These are phyloP conservation scores for Amblyraja radiata DNA, from an alignment of 2,797 vertebrate genomes.

Conservation along the genomic window DNA sequence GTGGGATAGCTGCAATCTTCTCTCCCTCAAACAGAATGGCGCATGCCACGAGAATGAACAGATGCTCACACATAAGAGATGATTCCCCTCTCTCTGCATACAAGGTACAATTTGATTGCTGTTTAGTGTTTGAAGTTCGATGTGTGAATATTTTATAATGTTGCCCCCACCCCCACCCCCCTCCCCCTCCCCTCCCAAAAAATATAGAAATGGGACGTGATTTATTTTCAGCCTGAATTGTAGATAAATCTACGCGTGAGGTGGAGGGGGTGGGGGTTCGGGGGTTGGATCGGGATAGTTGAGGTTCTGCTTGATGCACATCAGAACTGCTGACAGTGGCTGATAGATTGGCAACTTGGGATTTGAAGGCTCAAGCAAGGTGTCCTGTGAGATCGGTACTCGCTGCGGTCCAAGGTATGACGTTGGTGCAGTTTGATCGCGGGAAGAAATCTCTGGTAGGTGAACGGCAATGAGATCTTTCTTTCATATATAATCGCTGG, in stretches of 20 bases:
- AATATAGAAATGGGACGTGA: neutral
- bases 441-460: neutral
- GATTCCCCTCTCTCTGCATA: slow-evolving; percentile 36
- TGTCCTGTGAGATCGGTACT: neutral
- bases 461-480: neutral
- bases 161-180: neutral
- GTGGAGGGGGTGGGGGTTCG: neutral
- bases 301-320: neutral
- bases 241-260: neutral
- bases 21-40: slow-evolving; percentile 39
- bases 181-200: neutral
- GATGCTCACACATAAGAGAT: slow-evolving; percentile 38
- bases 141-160: neutral
- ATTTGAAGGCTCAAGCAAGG: neutral
- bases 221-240: neutral
- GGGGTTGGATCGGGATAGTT: neutral
- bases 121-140: no score
- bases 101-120: slow-evolving; percentile 39
- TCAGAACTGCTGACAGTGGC: neutral
- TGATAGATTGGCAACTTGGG: slow-evolving; percentile 9
- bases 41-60: slow-evolving; percentile 38
- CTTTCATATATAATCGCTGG: neutral
- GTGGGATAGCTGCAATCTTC: slow-evolving; percentile 31
- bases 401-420: neutral
- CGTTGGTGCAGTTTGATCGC: neutral